A percentile compares a stretch with the other conserved stretches of the same genome.
These are phyloP conservation scores for Oncorhynchus tshawytscha DNA, from an alignment of 2,113 vertebrate genomes.

Conservation along the genomic window DNA sequence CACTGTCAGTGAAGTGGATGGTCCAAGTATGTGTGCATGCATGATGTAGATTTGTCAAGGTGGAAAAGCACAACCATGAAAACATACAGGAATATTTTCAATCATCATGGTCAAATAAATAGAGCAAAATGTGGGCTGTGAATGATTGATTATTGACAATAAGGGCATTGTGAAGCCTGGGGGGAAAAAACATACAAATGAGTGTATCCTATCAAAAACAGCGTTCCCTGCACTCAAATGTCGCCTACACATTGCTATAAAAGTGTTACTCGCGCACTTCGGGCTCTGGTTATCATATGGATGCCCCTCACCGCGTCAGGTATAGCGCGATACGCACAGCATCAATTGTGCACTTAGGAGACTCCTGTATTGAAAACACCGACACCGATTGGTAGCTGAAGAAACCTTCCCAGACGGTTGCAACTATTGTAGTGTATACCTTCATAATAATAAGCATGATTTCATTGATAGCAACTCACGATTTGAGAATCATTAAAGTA, in stretches of 20 bases:
- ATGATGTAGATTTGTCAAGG: background rate
- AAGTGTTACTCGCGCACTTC: background rate
- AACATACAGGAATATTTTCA: too few species aligned
- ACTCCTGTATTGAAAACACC: too few species aligned
- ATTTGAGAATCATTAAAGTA: background rate
- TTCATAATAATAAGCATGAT: background rate
- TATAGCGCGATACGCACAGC: too few species aligned
- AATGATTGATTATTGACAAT: background rate
- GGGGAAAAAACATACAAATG: background rate
- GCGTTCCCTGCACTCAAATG: background rate
- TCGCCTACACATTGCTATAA: background rate
- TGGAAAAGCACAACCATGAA: too few species aligned
- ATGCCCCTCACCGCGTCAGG: background rate
- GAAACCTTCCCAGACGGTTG: background rate
- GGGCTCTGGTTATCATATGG: background rate
- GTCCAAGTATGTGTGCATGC: constrained; percentile 29
- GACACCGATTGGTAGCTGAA: background rate
- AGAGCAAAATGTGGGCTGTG: background rate
- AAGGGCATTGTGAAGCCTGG: background rate
- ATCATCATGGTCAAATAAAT: background rate
- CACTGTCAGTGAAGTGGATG: constrained; percentile 23
- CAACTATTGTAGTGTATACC: background rate
- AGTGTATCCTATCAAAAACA: background rate
- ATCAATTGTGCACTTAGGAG: too few species aligned
- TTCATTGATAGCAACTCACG: background rate